These are phyloP conservation scores for Sericinus montela DNA, from an alignment of 2,888 invertebrate genomes.

Conservation along the genomic window DNA sequence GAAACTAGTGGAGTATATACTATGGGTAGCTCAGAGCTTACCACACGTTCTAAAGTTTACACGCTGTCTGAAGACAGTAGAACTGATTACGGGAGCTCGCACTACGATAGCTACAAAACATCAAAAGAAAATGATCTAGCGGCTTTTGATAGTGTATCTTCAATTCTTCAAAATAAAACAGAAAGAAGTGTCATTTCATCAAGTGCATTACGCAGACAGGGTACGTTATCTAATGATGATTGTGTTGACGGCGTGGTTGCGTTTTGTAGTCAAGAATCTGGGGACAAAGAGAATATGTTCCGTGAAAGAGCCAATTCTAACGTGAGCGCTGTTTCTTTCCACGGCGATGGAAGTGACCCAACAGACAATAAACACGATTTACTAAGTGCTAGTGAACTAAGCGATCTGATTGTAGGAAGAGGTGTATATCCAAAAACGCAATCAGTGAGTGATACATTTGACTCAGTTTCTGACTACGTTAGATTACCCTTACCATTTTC, in stretches of 20 bases:
- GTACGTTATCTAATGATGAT: conserved; percentile 56
- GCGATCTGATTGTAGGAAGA: conserved; percentile 89
- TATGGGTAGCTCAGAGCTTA: conserved; percentile 83
- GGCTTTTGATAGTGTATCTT: conserved; percentile 72
- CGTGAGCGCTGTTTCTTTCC: conserved; percentile 89
- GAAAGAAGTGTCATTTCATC: conserved; percentile 53
- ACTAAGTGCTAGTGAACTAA: conserved; percentile 89
- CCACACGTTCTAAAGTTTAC: conserved; percentile 80
- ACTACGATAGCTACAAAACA: conserved; percentile 79
- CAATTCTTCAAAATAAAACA: conserved; percentile 73
- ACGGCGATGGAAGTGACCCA: conserved; percentile 94
- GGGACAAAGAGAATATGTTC: conserved; percentile 70
- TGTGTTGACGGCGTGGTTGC: conserved; percentile 69
- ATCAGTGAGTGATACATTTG: conserved; percentile 90
- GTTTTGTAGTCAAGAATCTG: conserved; percentile 61
- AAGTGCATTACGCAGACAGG: conserved; percentile 40
- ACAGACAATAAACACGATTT: conserved; percentile 87
- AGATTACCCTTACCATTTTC: conserved; percentile 82
- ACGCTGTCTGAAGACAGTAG: conserved; percentile 63
- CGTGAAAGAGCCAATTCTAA: conserved; percentile 87
- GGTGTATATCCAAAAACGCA: conserved; percentile 85
- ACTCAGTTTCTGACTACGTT: conserved; percentile 94
- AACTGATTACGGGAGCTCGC: conserved; percentile 72
- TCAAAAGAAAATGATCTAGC: conserved; percentile 72
- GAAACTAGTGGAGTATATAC: conserved; percentile 93